Evolutionary conservation across 1,140 invertebrate genomes (phyloP), one percentile per base, ranked within the genome.

Genomic region (Achatina immaculata): DNA sequence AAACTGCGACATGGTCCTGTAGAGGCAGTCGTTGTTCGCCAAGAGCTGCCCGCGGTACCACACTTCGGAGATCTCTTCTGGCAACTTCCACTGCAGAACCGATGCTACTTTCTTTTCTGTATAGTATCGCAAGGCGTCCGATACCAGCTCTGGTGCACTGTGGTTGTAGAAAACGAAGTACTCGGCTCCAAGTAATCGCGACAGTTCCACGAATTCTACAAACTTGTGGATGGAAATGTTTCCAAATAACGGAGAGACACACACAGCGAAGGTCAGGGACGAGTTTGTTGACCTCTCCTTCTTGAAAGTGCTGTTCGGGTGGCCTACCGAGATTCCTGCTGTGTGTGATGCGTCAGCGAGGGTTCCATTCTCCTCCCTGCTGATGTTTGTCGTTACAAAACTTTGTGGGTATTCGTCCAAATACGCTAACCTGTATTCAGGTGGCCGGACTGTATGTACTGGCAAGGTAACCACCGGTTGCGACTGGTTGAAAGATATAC

Each of bases 31-130:
- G 81, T 90, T 90, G 72, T 90, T 86, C 2, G 87, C 87, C 42
- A 88, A 68, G 24, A 90, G 82, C 75, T 91, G 90, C 2, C 90
- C 90, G 62, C 90, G 85, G 83, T 91, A 91, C 90, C 90, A 91
- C 28, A 91, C 86, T 1, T 78, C 40, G 7, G 28, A 2, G 11
- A 90, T 81, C 19, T 58, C 28, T 19, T 38, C 28, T 0, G 90
- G 90, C 38, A 91, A 42, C 16, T 62, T 65, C 88, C 88, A 91
- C 0, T 83, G 86, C 45, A 90, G 83, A 1, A 88, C 74, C 14
- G 85, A 88, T 0, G 86, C 83, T 14, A 84, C 69, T 36, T 83
- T 83, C 75, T 80, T 40, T n/a, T 78, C 62, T 31, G 31, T 58
- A 65, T 80, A 80, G 36, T 58, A 68, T 9, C 19, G 0, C 38